Evolutionary conservation across 2,797 vertebrate species (phyloP), one percentile per base, ranked within the genome.

Genomic region (Catamblyrhynchus diadema): DNA sequence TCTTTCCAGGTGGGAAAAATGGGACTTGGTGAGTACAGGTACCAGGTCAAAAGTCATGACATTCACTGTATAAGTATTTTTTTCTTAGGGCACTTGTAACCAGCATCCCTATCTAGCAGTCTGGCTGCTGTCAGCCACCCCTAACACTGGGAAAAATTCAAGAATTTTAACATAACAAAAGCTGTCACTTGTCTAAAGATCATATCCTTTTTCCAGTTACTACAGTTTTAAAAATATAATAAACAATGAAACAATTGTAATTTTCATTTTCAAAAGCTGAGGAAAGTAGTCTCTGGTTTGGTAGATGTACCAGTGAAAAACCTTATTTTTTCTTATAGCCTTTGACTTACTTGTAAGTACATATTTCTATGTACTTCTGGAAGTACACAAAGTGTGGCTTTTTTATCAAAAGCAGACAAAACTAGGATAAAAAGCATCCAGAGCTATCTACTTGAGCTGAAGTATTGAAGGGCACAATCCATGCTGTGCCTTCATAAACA

Each of bases 341-440:
- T 77, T 81, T 56, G 45, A 60, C 10, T 70, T 82, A 64, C 27
- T 82, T 86, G 3, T 35, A 81, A 80, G 19, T 53, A 67, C 0
- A 0, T 33, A 75, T 9, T 73, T 66, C 10, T 62, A 6, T 9
- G 21, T 81, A 48, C 45, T 80, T 66, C 28, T 67, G 18, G 10
- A 71, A 75, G 25, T 30, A 66, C 5, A 39, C 17, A 42, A 90
- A 84, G 4, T 28, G 6, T 60, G 27, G 0, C 0, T 4, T 42
- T 57, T 54, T 82, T 44, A 80, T 65, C 81, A 92, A 80, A 91
- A 74, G 30, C 9, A 83, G 87, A 88, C 53, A 92, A 78, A 90
- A 70, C n/a, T 50, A 67, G 5, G 30, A 72, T 56, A 42, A 81
- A 54, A 61, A 24, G 6, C 25, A 24, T 24, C 20, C 37, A 75